phyloP scores from a whole-genome alignment of 2,797 vertebrate species.

The Trichosurus vulpecula region DNA sequence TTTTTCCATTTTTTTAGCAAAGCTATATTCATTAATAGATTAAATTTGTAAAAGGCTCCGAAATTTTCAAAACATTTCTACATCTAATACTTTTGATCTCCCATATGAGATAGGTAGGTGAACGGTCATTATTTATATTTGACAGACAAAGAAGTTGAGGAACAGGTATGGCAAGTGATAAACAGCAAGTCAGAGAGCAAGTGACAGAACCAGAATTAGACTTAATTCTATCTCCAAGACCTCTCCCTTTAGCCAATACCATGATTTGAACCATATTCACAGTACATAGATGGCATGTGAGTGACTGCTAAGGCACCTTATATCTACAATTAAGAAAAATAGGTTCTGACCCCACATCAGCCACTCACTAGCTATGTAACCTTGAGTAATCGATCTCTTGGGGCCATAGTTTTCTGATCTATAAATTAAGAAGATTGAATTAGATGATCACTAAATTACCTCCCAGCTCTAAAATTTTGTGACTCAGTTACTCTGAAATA shows the following conservation, averaged over 20 bases:
- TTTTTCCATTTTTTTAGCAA: background rate
- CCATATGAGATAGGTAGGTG: background rate
- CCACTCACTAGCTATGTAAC: background rate
- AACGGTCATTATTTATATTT: background rate
- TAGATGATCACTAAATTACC: background rate
- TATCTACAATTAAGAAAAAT: background rate
- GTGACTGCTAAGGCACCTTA: background rate
- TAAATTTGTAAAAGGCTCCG: background rate
- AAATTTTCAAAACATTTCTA: conserved; percentile 21
- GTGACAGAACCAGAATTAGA: background rate
- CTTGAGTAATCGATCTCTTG: background rate
- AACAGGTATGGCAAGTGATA: background rate
- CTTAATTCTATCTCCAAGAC: background rate
- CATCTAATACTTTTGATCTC: background rate
- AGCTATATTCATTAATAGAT: background rate
- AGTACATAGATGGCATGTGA: background rate
- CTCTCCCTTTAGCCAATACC: background rate
- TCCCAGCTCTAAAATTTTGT: background rate
- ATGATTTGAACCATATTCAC: background rate
- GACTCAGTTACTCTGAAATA: background rate
- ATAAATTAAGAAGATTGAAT: background rate
- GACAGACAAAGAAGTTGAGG: background rate
- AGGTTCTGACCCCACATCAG: background rate
- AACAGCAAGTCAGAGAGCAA: background rate
- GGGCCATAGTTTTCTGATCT: background rate